Evolutionary conservation across 2,888 invertebrate genomes (phyloP), one percentile per base, ranked within the genome.

Genomic region (Lycaena phlaeas): DNA sequence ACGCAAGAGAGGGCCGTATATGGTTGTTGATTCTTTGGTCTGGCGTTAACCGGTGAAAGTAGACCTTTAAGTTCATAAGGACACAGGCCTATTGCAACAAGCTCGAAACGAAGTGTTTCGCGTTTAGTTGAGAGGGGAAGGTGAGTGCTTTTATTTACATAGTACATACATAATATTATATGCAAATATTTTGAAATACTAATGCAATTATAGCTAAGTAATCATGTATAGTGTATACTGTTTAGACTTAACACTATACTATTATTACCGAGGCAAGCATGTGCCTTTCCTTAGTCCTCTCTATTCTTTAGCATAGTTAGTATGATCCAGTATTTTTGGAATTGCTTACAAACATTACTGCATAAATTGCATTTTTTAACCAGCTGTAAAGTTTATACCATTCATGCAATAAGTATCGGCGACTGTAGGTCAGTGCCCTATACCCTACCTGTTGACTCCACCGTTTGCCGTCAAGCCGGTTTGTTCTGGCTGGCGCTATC

Each of bases 11-110:
- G 75, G 74, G 69, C 72, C 73, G 72, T 79, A 64, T 73, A 74
- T 72, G 75, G 72, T 68, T 53, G 66, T 69, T 69, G 70, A 68
- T 71, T 72, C 70, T 74, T 64, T 66, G 66, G 57, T 63, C 65
- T 64, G 68, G 56, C 68, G 65, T 63, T 61, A 57, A 57, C 54
- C 56, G 82, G 82, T 82, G 82, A 84, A 82, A 82, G 82, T 82
- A 77, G 69, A 81, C 77, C 81, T 79, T 79, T 74, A 68, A 72
- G 78, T 81, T 79, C 77, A 71, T 74, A 82, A 82, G 82, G 82
- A 81, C 79, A 76, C 72, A 58, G 68, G 61, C 64, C 53, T 64
- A 61, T 66, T 64, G 72, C 75, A 69, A 68, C 73, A 67, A 62
- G 64, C 70, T 68, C 71, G 71, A 63, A 70, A 67, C 74, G 59